A percentile compares a stretch with the other conserved stretches of the same genome.
Evolutionary conservation across 2,888 invertebrate genomes (phyloP).

Genomic region (Morinoia aosen): DNA sequence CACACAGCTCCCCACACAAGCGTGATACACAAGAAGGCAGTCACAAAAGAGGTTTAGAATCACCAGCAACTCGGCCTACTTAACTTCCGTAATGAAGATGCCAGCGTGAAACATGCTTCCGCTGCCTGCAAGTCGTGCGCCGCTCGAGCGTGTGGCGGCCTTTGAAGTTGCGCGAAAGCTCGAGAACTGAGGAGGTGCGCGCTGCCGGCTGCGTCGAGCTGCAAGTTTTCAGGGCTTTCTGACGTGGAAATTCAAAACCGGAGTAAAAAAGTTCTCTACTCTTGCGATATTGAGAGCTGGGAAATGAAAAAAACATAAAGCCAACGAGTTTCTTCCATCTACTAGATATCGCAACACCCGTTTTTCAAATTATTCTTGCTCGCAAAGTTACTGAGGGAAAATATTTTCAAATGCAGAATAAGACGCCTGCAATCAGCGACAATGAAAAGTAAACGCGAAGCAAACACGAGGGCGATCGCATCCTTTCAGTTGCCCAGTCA

Average conservation of each 20-base stretch:
- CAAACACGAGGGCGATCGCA: background rate
- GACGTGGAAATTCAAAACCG: background rate
- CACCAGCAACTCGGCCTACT: background rate
- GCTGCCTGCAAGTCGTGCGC: background rate
- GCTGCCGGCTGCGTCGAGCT: background rate
- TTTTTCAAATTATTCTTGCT: background rate
- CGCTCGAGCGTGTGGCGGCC: background rate
- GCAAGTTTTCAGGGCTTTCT: background rate
- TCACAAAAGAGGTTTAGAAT: background rate
- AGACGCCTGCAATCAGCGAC: background rate
- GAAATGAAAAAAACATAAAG: background rate
- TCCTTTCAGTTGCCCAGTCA: background rate
- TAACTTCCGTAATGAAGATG: background rate
- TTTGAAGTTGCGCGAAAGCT: background rate
- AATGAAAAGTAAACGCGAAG: background rate
- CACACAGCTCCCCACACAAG: too few relatives aligned
- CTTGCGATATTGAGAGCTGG: background rate
- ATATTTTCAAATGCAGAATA: background rate
- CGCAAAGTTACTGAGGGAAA: background rate
- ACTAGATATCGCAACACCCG: background rate
- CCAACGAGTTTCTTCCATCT: background rate
- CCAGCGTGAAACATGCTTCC: background rate
- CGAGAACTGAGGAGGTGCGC: too few relatives aligned
- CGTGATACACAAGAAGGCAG: background rate
- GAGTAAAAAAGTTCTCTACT: background rate